Base-by-base conservation (phyloP, 30 jellyfish, hydroid and myxozoan species). In the Turritopsis dohrnii region DNA sequence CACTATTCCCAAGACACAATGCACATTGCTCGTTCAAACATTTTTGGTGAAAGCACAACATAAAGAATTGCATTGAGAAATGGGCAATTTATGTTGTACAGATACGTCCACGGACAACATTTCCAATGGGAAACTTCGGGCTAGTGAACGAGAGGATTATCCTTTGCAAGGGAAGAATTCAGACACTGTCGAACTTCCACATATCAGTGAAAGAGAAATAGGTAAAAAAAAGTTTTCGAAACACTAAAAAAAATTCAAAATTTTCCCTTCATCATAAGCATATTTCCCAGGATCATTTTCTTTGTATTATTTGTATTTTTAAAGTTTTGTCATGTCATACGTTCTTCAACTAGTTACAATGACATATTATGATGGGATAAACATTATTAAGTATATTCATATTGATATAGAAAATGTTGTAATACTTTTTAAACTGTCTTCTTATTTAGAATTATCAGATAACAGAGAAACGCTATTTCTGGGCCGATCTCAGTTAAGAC, bases 61-160 rank as follows among this genome's bases (percentile, higher is more conserved):
- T 41, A 41, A 41, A 13, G 13, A 41, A 41, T n/a, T 41, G 5
- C 60, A 41, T 26, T 86, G 41, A 27, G 72, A 25, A 83, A 91
- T 91, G 97, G 97, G 97, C 71, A 91, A 91, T 89, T 86, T 82
- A 85, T 91, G 97, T 76, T 91, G 97, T 54, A 25, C 81, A 52
- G 93, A 91, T 86, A 89, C 96, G 24, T 91, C 97, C 53, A 81
- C 94, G 24, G 97, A 91, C 71, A 90, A 79, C 66, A 77, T 65
- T 60, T 88, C 94, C 28, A 89, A 89, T 72, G 80, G 81, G 19
- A 54, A 4, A 41, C 31, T 54, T 52, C 1, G 31, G 0, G 27
- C 28, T 16, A 88, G 85, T 20, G 72, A 54, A 65, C 81, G 72
- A 28, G 96, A 89, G 23, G 80, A 75, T 27, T 65, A 74, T 65